Base-by-base conservation (phyloP, 1,140 invertebrate genomes). In the Campoletis sonorensis region DNA sequence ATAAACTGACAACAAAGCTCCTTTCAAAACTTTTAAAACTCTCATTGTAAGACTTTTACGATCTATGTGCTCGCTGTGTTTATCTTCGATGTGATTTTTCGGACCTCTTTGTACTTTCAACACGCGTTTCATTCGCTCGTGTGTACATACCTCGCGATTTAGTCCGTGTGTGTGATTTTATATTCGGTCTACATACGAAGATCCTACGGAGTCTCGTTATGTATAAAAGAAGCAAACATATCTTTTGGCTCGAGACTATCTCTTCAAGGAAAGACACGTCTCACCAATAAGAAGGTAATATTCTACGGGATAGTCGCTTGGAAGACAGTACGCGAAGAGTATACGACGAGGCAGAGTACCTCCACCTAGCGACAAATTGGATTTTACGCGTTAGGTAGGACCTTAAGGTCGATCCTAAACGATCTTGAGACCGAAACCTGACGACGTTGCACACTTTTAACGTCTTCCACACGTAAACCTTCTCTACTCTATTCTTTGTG, bases 331-430 rank as follows among this genome's bases (percentile, higher is more conserved):
- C 33, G 68, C 21, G 40, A 73, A 73, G 71, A 27, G 37, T 73
- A n/a, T 73, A 58, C 54, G 54, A 23, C 37, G 71, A 73, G 30
- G n/a, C 8, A n/a, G 23, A 15, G 71, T 23, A 26, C 21, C 30
- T 26, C 64, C 68, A 40, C 30, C 68, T 71, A 71, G 37, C 37
- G 71, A 73, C 71, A 73, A 73, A 73, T 49, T 73, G 71, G 71
- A 73, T 73, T 73, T 73, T 73, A 73, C 71, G 49, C 40, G 71
- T 2, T 40, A 51, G 71, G 40, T 45, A 73, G 71, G 21, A 73
- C 71, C 37, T 73, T 73, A 73, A 49, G 40, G 71, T 73, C 71
- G 71, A 73, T 73, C 71, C 71, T 73, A 73, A 73, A 73, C 71
- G 71, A 73, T 73, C 40, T 23, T 45, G 71, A 73, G 71, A 73